Base-by-base conservation (phyloP, 2,797 vertebrate genomes). In the Catharus ustulatus region DNA sequence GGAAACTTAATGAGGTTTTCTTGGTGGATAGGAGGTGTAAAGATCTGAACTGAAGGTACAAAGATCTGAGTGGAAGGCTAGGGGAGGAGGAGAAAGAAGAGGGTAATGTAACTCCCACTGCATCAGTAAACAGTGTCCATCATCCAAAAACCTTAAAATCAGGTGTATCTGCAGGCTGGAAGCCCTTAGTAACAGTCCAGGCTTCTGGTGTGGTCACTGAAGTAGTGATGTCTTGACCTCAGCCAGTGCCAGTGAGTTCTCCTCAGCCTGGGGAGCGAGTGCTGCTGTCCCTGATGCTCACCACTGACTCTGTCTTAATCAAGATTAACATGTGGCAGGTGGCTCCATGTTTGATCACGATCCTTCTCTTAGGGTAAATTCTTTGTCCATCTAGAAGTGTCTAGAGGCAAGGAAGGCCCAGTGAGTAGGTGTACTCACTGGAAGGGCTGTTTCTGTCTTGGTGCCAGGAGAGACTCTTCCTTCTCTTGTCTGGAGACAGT, bases 261-360 rank as follows among this genome's bases (percentile, higher is more conserved):
- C 11, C 42, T 57, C 54, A 19, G 24, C 19, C 22, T 0, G 1
- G 21, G 34, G 34, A 49, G 42, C 1, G 1, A 10, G 23, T 3
- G 17, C 27, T 3, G 4, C 45, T 51, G 16, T 30, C 27, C 11
- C 27, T 15, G 26, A 17, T 42, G 40, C 30, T 40, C 34, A 2
- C 46, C 20, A 23, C 29, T 43, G 15, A 2, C 17, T 59, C 46
- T n/a, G 23, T 19, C 13, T n/a, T 34, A 26, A 22, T 49, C 34
- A 18, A 14, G 40, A 12, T 42, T 8, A 13, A 26, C 0, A 0
- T 15, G 43, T 51, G 26, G 36, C 1, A 2, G 45, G 3, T 48
- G 23, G 21, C 45, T 67, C 24, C 1, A 0, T 13, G 23, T 48
- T 48, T 57, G 54, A 19, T 61, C 34, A 1, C 0, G 0, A 4